Base-by-base conservation (phyloP, 2,888 invertebrate genomes). In the Apamea epomidion region DNA sequence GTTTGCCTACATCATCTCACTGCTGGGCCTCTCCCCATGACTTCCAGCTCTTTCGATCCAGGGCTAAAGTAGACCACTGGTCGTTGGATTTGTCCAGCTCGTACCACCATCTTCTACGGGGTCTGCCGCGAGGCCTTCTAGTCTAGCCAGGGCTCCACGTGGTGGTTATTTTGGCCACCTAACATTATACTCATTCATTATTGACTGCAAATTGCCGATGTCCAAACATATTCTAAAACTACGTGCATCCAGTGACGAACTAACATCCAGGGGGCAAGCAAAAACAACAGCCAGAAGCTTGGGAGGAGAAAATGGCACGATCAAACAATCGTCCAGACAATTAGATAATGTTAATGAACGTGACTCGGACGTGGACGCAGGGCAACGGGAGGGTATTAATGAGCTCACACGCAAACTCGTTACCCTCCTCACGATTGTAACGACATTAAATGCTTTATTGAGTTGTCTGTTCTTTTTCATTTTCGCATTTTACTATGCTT, bases 261-360 rank as follows among this genome's bases (percentile, higher is more conserved):
- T 51, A 21, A 29, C 16, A 54, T 64, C 16, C 32, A 65, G 16
- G 12, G 21, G 6, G 4, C 48, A 68, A 71, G 32, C 64, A 71
- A 76, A 87, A 84, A 67, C 58, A 70, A n/a, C 45, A 64, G 64
- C 42, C 65, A 69, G 37, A 74, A 76, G 64, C 42, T 69, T 16
- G 51, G 62, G 58, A 65, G 60, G 58, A 83, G 65, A 77, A 82
- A 80, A 80, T 78, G 69, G 45, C 65, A 65, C 51, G 69, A 74
- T 87, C 86, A 85, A 88, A 88, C 87, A 88, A 81, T 89, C 81
- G 88, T 87, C 85, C 87, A 87, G 89, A 90, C 91, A 92, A 93
- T 93, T 92, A 90, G 90, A 92, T 92, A 88, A 89, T 88, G 88
- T 83, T 91, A 92, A 92, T 91, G 92, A 93, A 92, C 89, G 88